Evolutionary conservation across 1,140 invertebrate genomes (phyloP), one percentile per base, ranked within the genome.

Genomic region (Sinella curviseta): DNA sequence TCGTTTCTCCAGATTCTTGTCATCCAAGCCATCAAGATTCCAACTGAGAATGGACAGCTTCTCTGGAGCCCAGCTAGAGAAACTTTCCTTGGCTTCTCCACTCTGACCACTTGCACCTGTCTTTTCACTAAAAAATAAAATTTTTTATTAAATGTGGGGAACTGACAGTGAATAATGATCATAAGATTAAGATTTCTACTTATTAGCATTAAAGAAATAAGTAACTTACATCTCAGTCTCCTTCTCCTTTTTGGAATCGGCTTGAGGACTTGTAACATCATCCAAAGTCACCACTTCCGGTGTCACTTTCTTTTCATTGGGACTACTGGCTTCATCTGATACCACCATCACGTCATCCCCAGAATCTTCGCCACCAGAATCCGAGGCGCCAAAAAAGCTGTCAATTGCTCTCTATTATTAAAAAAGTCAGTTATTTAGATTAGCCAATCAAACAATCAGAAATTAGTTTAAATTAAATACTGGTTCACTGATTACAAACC

Each of bases 21-120:
- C 85, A 84, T 91, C 89, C 1, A 92, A 84, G 1, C 91, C 91
- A 87, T 92, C 91, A 79, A 92, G 86, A 84, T 92, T 92, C 91
- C 91, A 92, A 2, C 89, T 86, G 3, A 90, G 84, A 24, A 90
- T 81, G 34, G 84, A 85, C 48, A 89, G 85, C 54, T 84, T 84
- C 54, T 82, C 84, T 20, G 87, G 87, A 24, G 86, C 85, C 79
- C 80, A 84, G 31, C 77, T 84, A 1, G 86, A 39, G 26, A 75
- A 75, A 28, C 14, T 39, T 3, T 26, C 35, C 39, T n/a, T n/a
- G 35, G 16, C 16, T 1, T 26, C 33, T 2, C 39, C 24, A 30
- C 57, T 65, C 8, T 20, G 20, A 8, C 39, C 8, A 8, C 39
- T 12, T 26, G 57, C 12, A 60, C 17, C 30, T 74, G 3, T 17